Evolutionary conservation across 2,888 invertebrate species (phyloP), one percentile per base, ranked within the genome.

Genomic region (Ichneumoninae sp.): DNA sequence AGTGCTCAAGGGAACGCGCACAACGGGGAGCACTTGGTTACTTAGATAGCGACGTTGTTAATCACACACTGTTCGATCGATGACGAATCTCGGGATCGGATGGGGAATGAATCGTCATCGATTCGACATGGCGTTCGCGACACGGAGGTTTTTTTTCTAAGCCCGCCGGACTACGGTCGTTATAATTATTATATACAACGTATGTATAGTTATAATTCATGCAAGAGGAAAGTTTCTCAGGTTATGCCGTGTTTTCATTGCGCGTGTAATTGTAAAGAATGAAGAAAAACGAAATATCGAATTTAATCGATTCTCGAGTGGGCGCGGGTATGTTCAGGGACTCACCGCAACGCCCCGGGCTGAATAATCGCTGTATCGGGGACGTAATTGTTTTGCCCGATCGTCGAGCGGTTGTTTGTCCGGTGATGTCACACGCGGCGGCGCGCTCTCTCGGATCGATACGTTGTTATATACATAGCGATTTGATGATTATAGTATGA

Each of bases 1-100:
- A 68, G 68, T 54, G 68, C 76, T 76, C 76, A 76, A 76, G 40
- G 66, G 13, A 40, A 54, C 44, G 68, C 76, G 76, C 76, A 54
- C 76, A 76, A 54, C 66, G 54, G 52, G 68, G 54, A 13, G 16
- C 52, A 40, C 52, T 40, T 70, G n/a, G 70, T 70, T 50, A 44
- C 16, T 52, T 30, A 30, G 33, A 33, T 52, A 70, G 52, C 6
- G 69, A 52, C 30, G 8, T n/a, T 33, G 54, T 70, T 30, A 30
- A 52, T 70, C 19, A n/a, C 10, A 0, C 22, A 50, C 26, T 33
- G 26, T 50, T 47, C 47, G 47, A 16, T 47, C 47, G 57, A 57
- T 26, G 57, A 57, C 26, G 57, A 57, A 57, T 57, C 26, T 57
- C 57, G 10, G 57, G 13, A 22, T 8, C 36, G 36, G 44, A 13